Base-by-base conservation (phyloP, 2,113 vertebrate genomes). In the Gambusia holbrooki region DNA sequence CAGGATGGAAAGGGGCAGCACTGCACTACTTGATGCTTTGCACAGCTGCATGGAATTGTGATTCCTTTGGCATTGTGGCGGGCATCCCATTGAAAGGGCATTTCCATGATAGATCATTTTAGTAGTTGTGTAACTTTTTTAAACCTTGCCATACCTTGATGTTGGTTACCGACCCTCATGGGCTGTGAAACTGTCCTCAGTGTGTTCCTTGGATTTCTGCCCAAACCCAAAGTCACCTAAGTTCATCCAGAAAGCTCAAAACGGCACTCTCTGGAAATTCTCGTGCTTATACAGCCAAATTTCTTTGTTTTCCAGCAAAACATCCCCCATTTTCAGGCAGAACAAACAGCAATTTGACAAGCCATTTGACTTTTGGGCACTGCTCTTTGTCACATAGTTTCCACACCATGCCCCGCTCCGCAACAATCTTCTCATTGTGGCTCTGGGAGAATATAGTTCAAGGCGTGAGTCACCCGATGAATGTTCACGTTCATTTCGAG, bases 351-450 rank as follows among this genome's bases (percentile, higher is more conserved):
- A 88, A 88, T 86, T 90, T 84, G 73, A 87, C 40, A 42, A 90
- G 76, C 88, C 76, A 83, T 86, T 90, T 77, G 68, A 83, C 81
- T 88, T 92, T 87, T 81, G 83, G 88, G 66, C 73, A 86, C 87
- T 90, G 81, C 77, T 92, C 89, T 92, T 92, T 92, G 88, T 86
- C 91, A 93, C 95, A 95, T 95, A 95, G 89, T 97, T 96, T 96
- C 95, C 95, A 95, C 88, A 93, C 92, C 94, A 95, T 95, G 94
- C 93, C 77, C 90, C 90, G 54, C 85, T 77, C 62, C 89, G 87
- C 3, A 80, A 96, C 96, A 97, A 93, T 95, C 90, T 92, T 74
- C 73, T 91, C 69, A 92, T 95, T 97, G 96, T 96, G 88, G 84
- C 80, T 69, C 61, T 6, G 67, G 58, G 67, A 92, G 91, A 71